These are phyloP conservation scores for Takifugu ocellatus DNA, from an alignment of 2,797 vertebrate genomes.

Conservation along the genomic window DNA sequence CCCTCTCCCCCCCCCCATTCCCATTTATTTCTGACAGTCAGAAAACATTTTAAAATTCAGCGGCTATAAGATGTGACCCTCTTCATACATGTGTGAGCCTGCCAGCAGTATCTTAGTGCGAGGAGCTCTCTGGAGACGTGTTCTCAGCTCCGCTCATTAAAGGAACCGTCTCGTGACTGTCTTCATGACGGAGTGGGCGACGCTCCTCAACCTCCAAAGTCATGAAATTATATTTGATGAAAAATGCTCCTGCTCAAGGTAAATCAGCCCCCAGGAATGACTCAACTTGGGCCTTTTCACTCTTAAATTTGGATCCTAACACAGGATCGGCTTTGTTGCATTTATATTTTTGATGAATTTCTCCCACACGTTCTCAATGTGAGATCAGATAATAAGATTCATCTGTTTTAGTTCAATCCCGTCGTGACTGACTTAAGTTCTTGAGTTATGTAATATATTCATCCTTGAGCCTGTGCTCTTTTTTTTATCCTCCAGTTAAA, in stretches of 20 bases:
- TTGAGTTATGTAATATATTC: not conserved
- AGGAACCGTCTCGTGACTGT: constrained; percentile 32
- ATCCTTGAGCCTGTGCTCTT: not conserved
- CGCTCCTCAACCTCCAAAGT: constrained; percentile 25
- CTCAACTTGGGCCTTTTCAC: no score
- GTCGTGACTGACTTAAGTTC: not conserved
- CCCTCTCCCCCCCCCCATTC: not conserved
- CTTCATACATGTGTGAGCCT: no score
- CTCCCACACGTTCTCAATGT: not conserved
- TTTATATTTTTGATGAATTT: not conserved
- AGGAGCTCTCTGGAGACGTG: no score
- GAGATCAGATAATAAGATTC: not conserved
- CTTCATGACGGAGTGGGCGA: constrained; percentile 44
- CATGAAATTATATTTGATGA: constrained; percentile 21
- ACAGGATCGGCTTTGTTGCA: not conserved
- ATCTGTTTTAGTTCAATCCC: not conserved
- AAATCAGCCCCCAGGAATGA: no score
- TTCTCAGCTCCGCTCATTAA: constrained; percentile 39
- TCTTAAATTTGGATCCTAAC: no score
- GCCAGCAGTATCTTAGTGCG: constrained; percentile 17
- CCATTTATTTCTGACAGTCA: no score
- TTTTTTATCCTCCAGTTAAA: no score
- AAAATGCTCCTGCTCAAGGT: no score
- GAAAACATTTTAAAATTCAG: no score
- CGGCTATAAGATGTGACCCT: no score